Evolutionary conservation across 1,140 invertebrate genomes (phyloP).

Genomic region (Delia radicum): DNA sequence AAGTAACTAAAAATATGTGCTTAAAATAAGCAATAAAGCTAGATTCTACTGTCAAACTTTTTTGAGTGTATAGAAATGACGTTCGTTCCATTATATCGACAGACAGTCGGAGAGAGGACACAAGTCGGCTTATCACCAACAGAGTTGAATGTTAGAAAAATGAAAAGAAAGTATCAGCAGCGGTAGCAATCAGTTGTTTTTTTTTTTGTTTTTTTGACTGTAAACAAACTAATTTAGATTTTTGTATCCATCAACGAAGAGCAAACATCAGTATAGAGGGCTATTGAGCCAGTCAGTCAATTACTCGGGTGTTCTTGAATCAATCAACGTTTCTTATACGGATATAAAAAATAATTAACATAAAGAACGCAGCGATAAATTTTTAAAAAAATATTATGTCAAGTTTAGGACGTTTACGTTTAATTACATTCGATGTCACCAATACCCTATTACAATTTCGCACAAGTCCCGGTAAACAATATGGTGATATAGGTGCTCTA

Average conservation of each 20-base stretch:
- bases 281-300: background rate
- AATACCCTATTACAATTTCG: conserved; percentile 77
- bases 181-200: background rate
- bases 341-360: background rate
- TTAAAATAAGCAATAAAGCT: no score
- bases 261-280: background rate
- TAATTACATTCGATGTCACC: conserved; percentile 87
- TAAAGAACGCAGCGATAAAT: no score
- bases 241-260: no score
- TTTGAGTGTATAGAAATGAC: background rate
- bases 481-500: conserved; percentile 66
- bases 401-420: conserved; percentile 57
- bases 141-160: background rate
- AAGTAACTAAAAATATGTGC: no score
- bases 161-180: background rate
- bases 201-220: background rate
- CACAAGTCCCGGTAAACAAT: conserved; percentile 70
- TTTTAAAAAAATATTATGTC: conserved; percentile 42
- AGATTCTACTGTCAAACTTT: no score
- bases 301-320: background rate
- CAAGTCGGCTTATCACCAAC: background rate
- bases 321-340: background rate
- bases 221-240: conserved; percentile 2
- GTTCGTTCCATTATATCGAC: background rate
- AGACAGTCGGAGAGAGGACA: background rate